These are phyloP conservation scores for Leuctra nigra DNA, from an alignment of 2,888 invertebrate species.

Conservation along the genomic window DNA sequence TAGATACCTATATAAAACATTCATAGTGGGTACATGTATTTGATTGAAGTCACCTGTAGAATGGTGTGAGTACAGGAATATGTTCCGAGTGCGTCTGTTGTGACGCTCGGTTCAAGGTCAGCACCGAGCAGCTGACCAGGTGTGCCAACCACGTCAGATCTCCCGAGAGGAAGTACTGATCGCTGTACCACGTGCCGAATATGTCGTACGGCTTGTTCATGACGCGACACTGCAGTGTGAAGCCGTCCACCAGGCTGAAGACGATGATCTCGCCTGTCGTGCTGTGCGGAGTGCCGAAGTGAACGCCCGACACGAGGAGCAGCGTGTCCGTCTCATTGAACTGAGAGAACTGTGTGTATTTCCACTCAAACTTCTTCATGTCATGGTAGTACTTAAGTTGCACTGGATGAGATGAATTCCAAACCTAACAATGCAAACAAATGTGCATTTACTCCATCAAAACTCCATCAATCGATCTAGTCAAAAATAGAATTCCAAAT, in stretches of 20 bases:
- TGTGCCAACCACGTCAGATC: constrained; percentile 75
- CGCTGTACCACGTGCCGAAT: constrained; percentile 85
- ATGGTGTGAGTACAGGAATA: constrained; percentile 65
- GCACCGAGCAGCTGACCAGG: constrained; percentile 62
- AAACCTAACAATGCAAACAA: constrained; percentile 49
- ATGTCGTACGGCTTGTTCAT: constrained; percentile 81
- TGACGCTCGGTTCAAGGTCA: constrained; percentile 77
- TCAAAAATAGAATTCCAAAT: no score
- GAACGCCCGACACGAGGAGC: constrained; percentile 75
- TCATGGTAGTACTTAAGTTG: constrained; percentile 61
- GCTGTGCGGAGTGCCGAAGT: constrained; percentile 67
- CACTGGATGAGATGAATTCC: constrained; percentile 67
- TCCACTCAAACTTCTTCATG: constrained; percentile 77
- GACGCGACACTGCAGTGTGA: constrained; percentile 63
- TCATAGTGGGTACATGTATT: no score
- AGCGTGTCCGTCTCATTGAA: constrained; percentile 76
- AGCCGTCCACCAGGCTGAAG: constrained; percentile 63
- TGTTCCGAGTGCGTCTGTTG: constrained; percentile 67
- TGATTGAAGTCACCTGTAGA: constrained; percentile 41
- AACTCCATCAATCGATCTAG: no score
- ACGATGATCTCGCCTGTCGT: constrained; percentile 86
- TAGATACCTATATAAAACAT: no score
- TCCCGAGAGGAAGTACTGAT: constrained; percentile 71
- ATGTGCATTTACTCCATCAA: not conserved
- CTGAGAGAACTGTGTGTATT: constrained; percentile 79